Percentiles rank a stretch among this genome's conserved stretches.
These are phyloP conservation scores for Macaca mulatta DNA, from an alignment of 2,113 vertebrate species.

Conservation along the genomic window DNA sequence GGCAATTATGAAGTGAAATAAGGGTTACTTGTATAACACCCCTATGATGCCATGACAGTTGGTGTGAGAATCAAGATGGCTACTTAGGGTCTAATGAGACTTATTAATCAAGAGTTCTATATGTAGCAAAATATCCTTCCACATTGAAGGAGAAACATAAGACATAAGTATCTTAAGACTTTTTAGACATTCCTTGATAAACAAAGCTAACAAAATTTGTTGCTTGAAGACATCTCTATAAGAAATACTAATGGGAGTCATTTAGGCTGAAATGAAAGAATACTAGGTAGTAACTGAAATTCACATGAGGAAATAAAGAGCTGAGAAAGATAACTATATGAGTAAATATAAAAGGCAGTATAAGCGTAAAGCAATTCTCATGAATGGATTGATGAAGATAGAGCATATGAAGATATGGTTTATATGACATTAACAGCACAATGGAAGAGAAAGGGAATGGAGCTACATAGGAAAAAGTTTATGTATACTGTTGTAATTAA, in stretches of 20 bases:
- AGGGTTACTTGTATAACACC: too few relatives aligned
- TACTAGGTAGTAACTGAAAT: not conserved
- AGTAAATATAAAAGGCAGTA: not conserved
- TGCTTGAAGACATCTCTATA: not conserved
- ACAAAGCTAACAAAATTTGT: not conserved
- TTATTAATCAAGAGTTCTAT: too few relatives aligned
- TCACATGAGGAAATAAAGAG: not conserved
- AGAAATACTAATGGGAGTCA: not conserved
- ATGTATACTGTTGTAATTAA: not conserved
- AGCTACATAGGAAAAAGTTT: not conserved
- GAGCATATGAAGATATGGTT: not conserved
- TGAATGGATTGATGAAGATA: not conserved
- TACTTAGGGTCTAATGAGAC: too few relatives aligned
- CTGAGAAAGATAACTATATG: not conserved
- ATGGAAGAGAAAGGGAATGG: not conserved
- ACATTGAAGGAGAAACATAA: not conserved
- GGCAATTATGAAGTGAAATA: too few relatives aligned
- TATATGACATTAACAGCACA: not conserved
- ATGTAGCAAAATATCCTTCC: too few relatives aligned
- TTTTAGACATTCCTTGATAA: not conserved
- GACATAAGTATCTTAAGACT: not conserved
- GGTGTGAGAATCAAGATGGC: too few relatives aligned
- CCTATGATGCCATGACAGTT: too few relatives aligned
- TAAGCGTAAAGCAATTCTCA: not conserved
- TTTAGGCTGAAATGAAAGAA: not conserved